Conservation (phyloP, 2,888 invertebrate genomes). For the Pseudeuparius sepicola region DNA sequence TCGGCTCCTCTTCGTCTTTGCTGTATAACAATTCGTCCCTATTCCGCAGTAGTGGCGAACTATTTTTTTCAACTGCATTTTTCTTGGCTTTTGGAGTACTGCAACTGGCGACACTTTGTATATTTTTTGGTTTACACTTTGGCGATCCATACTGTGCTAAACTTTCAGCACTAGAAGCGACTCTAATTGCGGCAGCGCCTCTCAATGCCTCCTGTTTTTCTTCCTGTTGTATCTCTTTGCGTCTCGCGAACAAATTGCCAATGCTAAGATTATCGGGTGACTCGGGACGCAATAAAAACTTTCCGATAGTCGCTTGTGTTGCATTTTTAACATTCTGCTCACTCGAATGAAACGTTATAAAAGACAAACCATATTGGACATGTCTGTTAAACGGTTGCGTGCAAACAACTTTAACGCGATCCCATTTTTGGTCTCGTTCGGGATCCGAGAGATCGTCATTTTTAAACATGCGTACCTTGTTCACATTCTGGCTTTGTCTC, state of each 20-base stretch:
- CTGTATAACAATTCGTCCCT: conserved; percentile 27
- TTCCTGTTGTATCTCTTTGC: conserved; percentile 35
- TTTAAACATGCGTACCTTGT: conserved; percentile 66
- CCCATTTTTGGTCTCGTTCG: conserved; percentile 61
- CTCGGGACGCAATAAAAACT: conserved; percentile 43
- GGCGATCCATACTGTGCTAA: conserved; percentile 24
- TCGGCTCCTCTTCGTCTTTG: conserved; percentile 28
- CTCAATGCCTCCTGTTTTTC: conserved; percentile 28
- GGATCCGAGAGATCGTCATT: conserved; percentile 48
- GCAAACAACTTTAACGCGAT: conserved; percentile 71
- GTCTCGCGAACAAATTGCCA: conserved; percentile 55
- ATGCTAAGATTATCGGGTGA: conserved; percentile 48
- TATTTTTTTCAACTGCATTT: conserved; percentile 11
- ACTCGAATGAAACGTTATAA: conserved; percentile 56
- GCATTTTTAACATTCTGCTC: conserved; percentile 21
- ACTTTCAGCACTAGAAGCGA: conserved; percentile 26
- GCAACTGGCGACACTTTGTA: too few relatives aligned
- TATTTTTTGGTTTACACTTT: conserved; percentile 25
- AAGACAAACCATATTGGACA: conserved; percentile 70
- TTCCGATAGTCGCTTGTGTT: conserved; percentile 35
- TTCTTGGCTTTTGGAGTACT: conserved; percentile 15
- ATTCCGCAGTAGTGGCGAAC: conserved; percentile 21
- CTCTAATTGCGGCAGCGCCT: conserved; percentile 45
- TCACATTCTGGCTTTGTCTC: conserved; percentile 51
- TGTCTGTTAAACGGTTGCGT: conserved; percentile 80